Conservation (phyloP, 2,113 vertebrate genomes). For the Ochotona curzoniae region DNA sequence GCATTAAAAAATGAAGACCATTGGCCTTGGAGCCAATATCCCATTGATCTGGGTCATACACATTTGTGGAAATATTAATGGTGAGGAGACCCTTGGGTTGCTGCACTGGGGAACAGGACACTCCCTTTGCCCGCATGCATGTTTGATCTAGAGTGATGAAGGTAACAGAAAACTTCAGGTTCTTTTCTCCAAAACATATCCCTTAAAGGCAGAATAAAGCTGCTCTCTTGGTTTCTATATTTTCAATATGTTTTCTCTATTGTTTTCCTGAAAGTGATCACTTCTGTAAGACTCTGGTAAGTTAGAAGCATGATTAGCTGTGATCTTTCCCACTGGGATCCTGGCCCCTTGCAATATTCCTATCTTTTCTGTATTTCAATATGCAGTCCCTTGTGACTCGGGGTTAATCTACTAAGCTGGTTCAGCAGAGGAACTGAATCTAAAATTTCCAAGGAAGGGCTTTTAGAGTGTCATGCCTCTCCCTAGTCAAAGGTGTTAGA, state of each 20-base stretch:
- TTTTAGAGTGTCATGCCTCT: slow-evolving; percentile 49
- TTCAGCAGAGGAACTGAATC: slow-evolving; percentile 34
- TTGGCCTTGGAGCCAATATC: neutral
- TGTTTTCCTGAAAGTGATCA: neutral
- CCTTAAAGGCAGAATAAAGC: neutral
- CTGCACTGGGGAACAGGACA: neutral
- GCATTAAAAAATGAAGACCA: neutral
- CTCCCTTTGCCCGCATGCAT: accelerated
- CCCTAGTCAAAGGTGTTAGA: neutral
- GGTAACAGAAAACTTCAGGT: neutral
- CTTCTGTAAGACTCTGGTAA: neutral
- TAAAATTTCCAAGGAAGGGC: slow-evolving; percentile 31
- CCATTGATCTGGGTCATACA: neutral
- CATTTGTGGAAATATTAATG: neutral
- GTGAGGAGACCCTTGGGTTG: neutral
- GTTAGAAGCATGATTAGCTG: neutral
- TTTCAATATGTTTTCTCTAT: neutral
- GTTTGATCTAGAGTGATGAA: neutral
- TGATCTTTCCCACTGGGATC: neutral
- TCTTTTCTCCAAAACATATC: neutral
- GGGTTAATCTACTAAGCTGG: slow-evolving; percentile 21
- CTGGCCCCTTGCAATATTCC: accelerated
- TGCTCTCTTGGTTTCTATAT: neutral
- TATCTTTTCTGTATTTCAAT: neutral
- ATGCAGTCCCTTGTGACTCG: neutral